Base-by-base conservation (phyloP, 1,140 invertebrate genomes). In the Cephus cinctus region DNA sequence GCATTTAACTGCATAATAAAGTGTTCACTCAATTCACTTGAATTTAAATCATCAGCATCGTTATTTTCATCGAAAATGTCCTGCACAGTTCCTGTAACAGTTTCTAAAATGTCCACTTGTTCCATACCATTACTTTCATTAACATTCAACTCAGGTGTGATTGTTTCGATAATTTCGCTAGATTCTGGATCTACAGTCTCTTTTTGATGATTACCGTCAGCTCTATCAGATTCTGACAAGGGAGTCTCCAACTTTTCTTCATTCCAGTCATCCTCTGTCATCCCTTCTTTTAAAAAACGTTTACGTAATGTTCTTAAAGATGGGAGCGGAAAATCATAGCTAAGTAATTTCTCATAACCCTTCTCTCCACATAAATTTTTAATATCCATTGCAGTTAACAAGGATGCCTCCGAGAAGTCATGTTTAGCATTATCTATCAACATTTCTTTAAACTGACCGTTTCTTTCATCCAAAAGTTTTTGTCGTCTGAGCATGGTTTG, bases 41-140 rank as follows among this genome's bases (percentile, higher is more conserved):
- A 56, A 58, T 57, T 57, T 14, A 64, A 62, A 32, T 72, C 63
- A 39, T 75, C 71, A 20, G 34, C 54, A 30, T 73, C 66, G 30
- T 60, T 67, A 16, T 58, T 68, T 50, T 75, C 72, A 18, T 75
- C 60, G 20, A 75, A 73, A 57, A 75, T 73, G 25, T 75, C 72
- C 43, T 75, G 71, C 3, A 75, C 72, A 4, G 72, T 75, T 47
- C 67, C 69, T 16, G 55, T 70, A 14, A 70, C 44, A 4, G 59
- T 60, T 40, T 65, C 59, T 12, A 31, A 39, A 8, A 22, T 8
- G 15, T 65, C 53, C 15, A 30, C 9, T 3, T 35, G 11, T 22
- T 27, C 15, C 11, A 49, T 52, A 12, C 19, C 15, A 8, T 2
- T 47, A 27, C 38, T 54, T 34, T 49, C 35, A 19, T 25, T 45